Percentiles rank a stretch among this genome's conserved stretches.
Conservation (phyloP, 2,113 vertebrate species). For the Tauraco erythrolophus region DNA sequence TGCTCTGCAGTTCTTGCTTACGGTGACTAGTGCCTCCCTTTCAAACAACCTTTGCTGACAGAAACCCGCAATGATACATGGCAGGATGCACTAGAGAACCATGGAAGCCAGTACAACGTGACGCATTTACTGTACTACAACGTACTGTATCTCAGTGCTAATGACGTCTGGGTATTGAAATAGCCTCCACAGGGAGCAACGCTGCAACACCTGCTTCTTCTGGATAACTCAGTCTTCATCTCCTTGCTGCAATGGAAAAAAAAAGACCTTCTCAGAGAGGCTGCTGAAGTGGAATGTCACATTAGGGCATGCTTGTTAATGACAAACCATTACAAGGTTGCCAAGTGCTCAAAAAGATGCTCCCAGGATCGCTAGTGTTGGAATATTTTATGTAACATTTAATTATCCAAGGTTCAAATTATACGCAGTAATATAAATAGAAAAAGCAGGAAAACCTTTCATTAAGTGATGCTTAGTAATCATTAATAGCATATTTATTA, state of each 20-base stretch:
- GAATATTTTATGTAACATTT: slow-evolving; percentile 21
- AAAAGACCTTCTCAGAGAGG: slow-evolving; percentile 9
- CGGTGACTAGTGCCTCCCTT: slow-evolving; percentile 30
- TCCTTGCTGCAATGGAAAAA: slow-evolving; percentile 8
- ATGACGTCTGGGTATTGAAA: slow-evolving; percentile 72
- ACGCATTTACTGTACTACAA: slow-evolving; percentile 67
- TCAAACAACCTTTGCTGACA: slow-evolving; percentile 77
- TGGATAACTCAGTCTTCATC: slow-evolving; percentile 22
- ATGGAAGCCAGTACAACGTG: slow-evolving; percentile 41
- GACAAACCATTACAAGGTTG: slow-evolving; percentile 46
- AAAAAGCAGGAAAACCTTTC: slow-evolving; percentile 5
- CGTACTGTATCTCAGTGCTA: slow-evolving; percentile 66
- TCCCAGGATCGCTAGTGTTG: not conserved
- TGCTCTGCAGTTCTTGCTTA: slow-evolving; percentile 6
- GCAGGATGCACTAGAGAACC: slow-evolving; percentile 51
- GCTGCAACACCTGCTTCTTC: slow-evolving; percentile 69
- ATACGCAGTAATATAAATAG: not conserved
- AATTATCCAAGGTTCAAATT: not conserved
- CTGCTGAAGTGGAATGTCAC: slow-evolving; percentile 37
- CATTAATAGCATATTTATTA: not conserved
- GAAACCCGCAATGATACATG: slow-evolving; percentile 46
- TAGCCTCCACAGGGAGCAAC: slow-evolving; percentile 62
- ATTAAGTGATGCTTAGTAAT: not conserved
- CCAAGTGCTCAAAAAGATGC: slow-evolving; percentile 15
- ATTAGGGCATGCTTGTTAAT: slow-evolving; percentile 43